phyloP scores from a whole-genome alignment of 2,113 vertebrate species.

The Hepsetus odoe region DNA sequence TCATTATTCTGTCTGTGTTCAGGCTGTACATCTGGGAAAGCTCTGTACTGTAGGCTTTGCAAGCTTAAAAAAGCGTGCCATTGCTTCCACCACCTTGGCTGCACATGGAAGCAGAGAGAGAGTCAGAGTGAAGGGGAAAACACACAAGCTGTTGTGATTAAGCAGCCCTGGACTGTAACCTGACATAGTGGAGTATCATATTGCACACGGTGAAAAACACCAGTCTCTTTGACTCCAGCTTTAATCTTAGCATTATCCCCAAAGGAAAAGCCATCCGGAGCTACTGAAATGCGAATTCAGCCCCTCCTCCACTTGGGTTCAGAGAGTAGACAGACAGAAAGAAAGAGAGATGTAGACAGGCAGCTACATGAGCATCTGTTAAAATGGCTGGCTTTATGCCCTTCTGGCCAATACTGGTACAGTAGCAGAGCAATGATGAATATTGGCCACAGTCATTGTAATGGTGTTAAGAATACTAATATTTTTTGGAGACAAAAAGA shows the following conservation, averaged over 20 bases:
- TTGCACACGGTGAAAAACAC: neutral
- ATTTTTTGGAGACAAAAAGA: no score
- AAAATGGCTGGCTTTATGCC: constrained; percentile 4
- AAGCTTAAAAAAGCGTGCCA: neutral
- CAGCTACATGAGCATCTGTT: constrained; percentile 35
- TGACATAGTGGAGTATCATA: constrained; percentile 27
- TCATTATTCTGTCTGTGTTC: neutral
- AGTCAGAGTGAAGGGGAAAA: neutral
- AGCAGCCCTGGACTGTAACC: constrained; percentile 14
- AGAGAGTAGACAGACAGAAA: neutral
- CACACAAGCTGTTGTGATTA: neutral
- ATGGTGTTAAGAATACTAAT: no score
- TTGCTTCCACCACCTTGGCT: neutral
- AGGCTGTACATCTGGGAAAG: neutral
- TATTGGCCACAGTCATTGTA: neutral
- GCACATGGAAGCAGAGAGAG: neutral
- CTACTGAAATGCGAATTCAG: constrained; percentile 28
- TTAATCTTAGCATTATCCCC: constrained; percentile 44
- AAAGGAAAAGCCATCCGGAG: constrained; percentile 45
- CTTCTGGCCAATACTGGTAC: neutral
- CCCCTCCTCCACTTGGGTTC: neutral
- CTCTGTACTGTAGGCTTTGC: neutral
- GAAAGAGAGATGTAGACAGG: constrained; percentile 13
- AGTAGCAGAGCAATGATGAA: neutral
- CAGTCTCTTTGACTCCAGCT: constrained; percentile 20